phyloP scores from a whole-genome alignment of 2,888 invertebrate species.

The Mamestra brassicae region DNA sequence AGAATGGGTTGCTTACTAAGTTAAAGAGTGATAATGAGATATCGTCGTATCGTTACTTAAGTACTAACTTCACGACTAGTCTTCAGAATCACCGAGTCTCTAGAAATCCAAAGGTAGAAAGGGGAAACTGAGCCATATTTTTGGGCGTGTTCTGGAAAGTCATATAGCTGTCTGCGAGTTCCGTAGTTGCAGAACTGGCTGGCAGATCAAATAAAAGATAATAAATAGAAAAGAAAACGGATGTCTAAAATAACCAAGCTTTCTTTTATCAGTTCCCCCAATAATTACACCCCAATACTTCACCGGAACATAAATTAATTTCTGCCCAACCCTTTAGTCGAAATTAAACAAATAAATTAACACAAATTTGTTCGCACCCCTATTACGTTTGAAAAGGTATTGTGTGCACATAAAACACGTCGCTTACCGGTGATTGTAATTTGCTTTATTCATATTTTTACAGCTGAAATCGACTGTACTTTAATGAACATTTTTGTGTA shows the following conservation, averaged over 20 bases:
- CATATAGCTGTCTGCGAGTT: not conserved
- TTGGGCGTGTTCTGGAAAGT: not conserved
- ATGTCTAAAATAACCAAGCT: not conserved
- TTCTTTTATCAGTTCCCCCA: constrained; percentile 34
- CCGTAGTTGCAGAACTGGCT: not conserved
- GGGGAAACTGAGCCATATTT: not conserved
- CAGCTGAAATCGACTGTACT: constrained; percentile 2
- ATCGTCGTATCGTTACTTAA: not conserved
- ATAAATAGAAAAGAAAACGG: not conserved
- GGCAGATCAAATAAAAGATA: not conserved
- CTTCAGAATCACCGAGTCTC: not conserved
- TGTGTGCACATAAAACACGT: constrained; percentile 40
- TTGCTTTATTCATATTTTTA: constrained; percentile 51
- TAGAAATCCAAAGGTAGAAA: not conserved
- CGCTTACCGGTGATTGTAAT: constrained; percentile 36
- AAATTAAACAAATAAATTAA: constrained; percentile 59
- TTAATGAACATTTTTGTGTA: constrained; percentile 22
- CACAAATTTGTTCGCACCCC: constrained; percentile 45
- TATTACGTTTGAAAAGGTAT: constrained; percentile 39
- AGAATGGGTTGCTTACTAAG: not conserved
- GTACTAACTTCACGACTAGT: not conserved
- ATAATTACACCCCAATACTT: constrained; percentile 26
- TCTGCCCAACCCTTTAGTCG: constrained; percentile 23
- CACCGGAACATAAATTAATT: constrained; percentile 40
- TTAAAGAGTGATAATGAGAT: too few relatives aligned